Evolutionary conservation across 2,888 invertebrate species (phyloP).

Genomic region (Lordiphosa fenestrarum): DNA sequence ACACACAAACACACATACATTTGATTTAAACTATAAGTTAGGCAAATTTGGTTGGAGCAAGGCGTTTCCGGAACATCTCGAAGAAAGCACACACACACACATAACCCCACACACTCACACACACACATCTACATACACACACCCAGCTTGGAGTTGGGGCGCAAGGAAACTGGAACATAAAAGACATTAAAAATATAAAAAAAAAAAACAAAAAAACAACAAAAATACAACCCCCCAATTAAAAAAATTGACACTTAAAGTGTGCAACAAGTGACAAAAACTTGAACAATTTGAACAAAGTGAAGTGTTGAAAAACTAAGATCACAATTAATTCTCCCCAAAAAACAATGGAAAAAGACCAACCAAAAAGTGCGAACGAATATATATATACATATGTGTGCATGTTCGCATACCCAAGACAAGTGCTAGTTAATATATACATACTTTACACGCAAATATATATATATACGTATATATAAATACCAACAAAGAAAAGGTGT

Average conservation of each 20-base stretch:
- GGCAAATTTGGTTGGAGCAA: conserved; percentile 1
- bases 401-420: conserved; percentile 18
- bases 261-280: conserved; percentile 14
- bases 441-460: conserved; percentile 8
- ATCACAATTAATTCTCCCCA: no score
- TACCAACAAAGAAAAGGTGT: conserved; percentile 23
- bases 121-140: conserved; percentile 26
- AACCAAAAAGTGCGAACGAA: conserved; percentile 8
- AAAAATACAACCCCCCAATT: neutral
- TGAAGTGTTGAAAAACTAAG: no score
- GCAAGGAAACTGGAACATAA: conserved; percentile 11
- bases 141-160: conserved; percentile 20
- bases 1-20: conserved; percentile 8
- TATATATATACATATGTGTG: conserved; percentile 27
- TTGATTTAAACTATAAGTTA: neutral
- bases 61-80: conserved; percentile 15
- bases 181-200: neutral
- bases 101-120: conserved; percentile 13
- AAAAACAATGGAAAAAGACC: conserved; percentile 7
- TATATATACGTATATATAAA: neutral
- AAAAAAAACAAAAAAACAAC: neutral
- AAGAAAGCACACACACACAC: conserved; percentile 18
- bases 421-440: conserved; percentile 24
- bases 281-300: neutral
- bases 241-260: conserved; percentile 11